Evolutionary conservation across 2,888 invertebrate species (phyloP).

Genomic region (Amphimallon solstitiale): DNA sequence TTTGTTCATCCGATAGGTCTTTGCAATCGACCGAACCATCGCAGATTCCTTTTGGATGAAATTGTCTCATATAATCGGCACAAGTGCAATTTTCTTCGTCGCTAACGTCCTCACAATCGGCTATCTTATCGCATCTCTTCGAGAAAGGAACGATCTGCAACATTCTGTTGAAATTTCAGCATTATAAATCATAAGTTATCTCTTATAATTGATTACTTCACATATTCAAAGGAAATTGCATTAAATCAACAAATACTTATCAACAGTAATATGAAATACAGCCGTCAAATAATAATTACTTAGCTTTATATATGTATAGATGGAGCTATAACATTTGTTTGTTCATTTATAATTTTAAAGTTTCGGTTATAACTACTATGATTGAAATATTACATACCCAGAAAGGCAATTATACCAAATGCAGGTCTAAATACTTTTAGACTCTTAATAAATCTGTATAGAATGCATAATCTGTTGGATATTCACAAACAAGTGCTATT

Average conservation of each 20-base stretch:
- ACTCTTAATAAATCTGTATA: too few species aligned
- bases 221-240: too few species aligned
- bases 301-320: too few species aligned
- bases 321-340: too few species aligned
- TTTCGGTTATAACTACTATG: too few species aligned
- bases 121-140: constrained; percentile 73
- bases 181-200: background rate
- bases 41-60: constrained; percentile 71
- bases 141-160: constrained; percentile 70
- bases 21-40: constrained; percentile 79
- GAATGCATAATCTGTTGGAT: too few species aligned
- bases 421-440: too few species aligned
- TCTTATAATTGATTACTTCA: background rate
- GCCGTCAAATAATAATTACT: too few species aligned
- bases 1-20: constrained; percentile 78
- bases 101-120: constrained; percentile 85
- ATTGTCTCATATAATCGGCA: constrained; percentile 71
- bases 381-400: too few species aligned
- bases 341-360: too few species aligned
- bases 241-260: background rate
- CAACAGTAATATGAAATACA: background rate
- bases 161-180: constrained; percentile 65
- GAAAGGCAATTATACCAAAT: too few species aligned
- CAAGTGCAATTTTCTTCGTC: constrained; percentile 82
- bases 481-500: too few species aligned